Base-by-base conservation (phyloP, 2,888 invertebrate species). In the Pollenia labialis region DNA sequence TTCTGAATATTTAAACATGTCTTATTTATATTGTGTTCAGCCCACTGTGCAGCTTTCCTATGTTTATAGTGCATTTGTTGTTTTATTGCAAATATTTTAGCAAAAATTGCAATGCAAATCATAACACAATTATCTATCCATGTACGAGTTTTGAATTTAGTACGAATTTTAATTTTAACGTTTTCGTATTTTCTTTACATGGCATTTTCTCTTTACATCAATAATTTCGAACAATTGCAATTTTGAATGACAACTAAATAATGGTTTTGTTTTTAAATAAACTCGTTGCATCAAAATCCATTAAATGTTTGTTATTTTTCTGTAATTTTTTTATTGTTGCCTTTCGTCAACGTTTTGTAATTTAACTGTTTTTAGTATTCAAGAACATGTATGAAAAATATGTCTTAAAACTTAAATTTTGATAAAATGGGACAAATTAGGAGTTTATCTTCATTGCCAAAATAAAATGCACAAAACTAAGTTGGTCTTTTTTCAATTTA, bases 51-150 rank as follows among this genome's bases (percentile, higher is more conserved):
- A 14, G 9, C n/a, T n/a, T 1, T 48, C 23, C 10, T 23, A 32
- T 48, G 9, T 50, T 23, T 10, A 16, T 48, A 32, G 10, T 68
- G n/a, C 48, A 68, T 23, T 52, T 68, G 10, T 18, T 68, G 9
- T 68, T 50, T 23, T 68, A 14, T 68, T 50, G 52, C 7, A 10
- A 62, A 16, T 62, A 40, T 60, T 60, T 60, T 50, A 4, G 46
- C 18, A 40, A 50, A 64, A 69, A 16, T 72, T 72, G 44, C n/a
- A 56, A 72, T 58, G 72, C 56, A 58, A 72, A 72, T 72, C 44
- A 46, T 58, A 72, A 58, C 44, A 14, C 72, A 56, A 72, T 72
- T 44, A 58, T 72, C 14, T 23, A 56, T 12, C 9, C 12, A 42
- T 16, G 44, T 42, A 56, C 6, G 16, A 40, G 9, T 18, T 44